Evolutionary conservation across 2,888 invertebrate genomes (phyloP).

Genomic region (Ptychoptera albimana): DNA sequence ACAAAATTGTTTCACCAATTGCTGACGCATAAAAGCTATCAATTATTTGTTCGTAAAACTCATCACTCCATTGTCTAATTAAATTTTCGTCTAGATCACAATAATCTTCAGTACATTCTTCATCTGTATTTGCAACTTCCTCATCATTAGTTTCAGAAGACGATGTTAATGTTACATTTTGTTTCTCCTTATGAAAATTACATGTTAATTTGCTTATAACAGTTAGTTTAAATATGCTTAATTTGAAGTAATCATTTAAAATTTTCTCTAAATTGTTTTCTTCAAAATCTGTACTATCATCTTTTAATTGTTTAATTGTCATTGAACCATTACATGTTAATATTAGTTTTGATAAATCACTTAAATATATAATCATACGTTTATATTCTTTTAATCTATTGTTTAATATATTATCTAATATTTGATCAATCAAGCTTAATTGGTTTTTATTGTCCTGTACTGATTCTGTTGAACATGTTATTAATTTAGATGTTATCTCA

Average conservation of each 20-base stretch:
- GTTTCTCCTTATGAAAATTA: constrained; percentile 9
- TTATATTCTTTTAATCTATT: constrained; percentile 8
- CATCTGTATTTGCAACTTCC: constrained; percentile 11
- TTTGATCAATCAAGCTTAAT: constrained; percentile 16
- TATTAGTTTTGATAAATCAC: constrained; percentile 17
- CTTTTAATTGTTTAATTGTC: constrained; percentile 2
- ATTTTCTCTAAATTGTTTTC: background rate
- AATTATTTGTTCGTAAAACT: constrained; percentile 16
- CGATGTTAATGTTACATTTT: constrained; percentile 5
- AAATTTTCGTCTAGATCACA: constrained; percentile 23
- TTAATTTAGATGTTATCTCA: constrained; percentile 13
- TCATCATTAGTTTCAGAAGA: constrained; percentile 9
- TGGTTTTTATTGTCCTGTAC: constrained; percentile 16
- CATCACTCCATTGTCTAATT: constrained; percentile 21
- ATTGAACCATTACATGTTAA: constrained; percentile 16
- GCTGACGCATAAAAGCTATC: constrained; percentile 18
- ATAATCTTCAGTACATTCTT: constrained; percentile 22
- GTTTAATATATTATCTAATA: constrained; percentile 10
- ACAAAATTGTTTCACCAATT: constrained; percentile 14
- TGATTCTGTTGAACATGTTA: constrained; percentile 23
- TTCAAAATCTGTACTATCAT: background rate
- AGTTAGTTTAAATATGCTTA: constrained; percentile 7
- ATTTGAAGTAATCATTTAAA: background rate
- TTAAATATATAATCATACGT: constrained; percentile 10
- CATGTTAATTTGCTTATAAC: constrained; percentile 22